Base-by-base conservation (phyloP, 2,797 vertebrate genomes). In the Pempheris klunzingeri region DNA sequence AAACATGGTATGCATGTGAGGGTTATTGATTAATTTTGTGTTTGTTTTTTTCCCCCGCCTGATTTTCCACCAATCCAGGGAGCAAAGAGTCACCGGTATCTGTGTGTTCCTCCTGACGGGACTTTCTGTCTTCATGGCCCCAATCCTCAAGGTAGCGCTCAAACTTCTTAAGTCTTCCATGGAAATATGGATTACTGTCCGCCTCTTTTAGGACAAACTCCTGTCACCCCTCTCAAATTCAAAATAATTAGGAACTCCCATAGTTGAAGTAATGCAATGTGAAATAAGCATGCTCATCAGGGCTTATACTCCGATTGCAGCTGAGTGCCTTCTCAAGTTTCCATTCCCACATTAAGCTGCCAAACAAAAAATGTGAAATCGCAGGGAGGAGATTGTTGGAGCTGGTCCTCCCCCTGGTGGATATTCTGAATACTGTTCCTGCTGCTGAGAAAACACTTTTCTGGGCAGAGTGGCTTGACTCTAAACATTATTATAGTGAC, bases 41-140 rank as follows among this genome's bases (percentile, higher is more conserved):
- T 14, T 71, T n/a, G n/a, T n/a, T n/a, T n/a, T n/a, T n/a, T 52
- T 50, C 57, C 12, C 12, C 20, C 5, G 36, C 2, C 55, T 34
- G 47, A 30, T 46, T 36, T 43, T 6, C 20, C 57, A 11, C 91
- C 81, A 81, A 69, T 94, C 64, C 93, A 99, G 98, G 88, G 98
- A 99, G 89, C 98, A 99, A 91, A 95, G 98, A 87, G 96, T 99
- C 80, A 99, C 98, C 0, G 98, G 98, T n/a, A 85, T 95, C 80
- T 87, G 95, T 0, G 98, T 99, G 60, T 99, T 99, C 92, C 85
- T 99, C 80, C 95, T 99, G 84, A 99, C 98, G 0, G 98, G 98
- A 9, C 93, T 99, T 47, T 99, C 98, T 0, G 97, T 99, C 88
- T 97, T 99, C 80, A 99, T 99, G 97, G 97, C 98, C 69, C 98